A percentile compares a stretch with the other conserved stretches of the same genome.
Evolutionary conservation across 2,113 vertebrate species (phyloP).

Genomic region (Tachuris rubrigastra): DNA sequence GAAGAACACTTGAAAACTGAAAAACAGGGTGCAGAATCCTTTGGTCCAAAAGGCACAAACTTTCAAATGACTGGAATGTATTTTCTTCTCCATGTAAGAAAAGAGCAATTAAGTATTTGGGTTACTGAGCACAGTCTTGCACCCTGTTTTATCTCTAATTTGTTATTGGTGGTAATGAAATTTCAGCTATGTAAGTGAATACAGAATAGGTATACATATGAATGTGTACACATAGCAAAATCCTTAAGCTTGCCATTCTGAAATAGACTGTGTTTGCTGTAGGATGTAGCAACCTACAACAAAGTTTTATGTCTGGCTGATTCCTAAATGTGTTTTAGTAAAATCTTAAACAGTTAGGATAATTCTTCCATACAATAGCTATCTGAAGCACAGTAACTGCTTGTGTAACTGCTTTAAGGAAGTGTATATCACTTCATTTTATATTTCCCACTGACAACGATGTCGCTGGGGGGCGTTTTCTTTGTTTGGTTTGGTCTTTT

Average conservation of each 20-base stretch:
- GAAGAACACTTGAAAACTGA: conserved; percentile 57
- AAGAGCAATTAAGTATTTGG: conserved; percentile 42
- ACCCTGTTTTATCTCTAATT: neutral
- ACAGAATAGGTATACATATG: neutral
- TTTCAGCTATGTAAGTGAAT: neutral
- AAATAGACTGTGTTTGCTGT: neutral
- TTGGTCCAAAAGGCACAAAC: conserved; percentile 46
- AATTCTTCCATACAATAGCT: neutral
- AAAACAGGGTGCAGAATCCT: conserved; percentile 62
- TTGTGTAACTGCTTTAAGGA: neutral
- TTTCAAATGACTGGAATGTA: conserved; percentile 25
- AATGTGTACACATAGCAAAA: neutral
- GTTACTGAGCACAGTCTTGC: neutral
- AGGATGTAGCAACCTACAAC: neutral
- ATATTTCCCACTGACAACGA: neutral
- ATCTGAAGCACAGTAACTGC: neutral
- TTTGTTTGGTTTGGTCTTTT: neutral
- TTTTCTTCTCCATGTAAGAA: conserved; percentile 57
- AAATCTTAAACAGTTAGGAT: neutral
- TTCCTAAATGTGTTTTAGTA: neutral
- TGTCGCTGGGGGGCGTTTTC: neutral
- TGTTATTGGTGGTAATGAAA: neutral
- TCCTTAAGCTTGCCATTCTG: neutral
- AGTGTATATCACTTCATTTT: neutral
- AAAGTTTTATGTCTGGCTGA: neutral